phyloP scores from a whole-genome alignment of 2,113 vertebrate species.

The Gavialis gangeticus region DNA sequence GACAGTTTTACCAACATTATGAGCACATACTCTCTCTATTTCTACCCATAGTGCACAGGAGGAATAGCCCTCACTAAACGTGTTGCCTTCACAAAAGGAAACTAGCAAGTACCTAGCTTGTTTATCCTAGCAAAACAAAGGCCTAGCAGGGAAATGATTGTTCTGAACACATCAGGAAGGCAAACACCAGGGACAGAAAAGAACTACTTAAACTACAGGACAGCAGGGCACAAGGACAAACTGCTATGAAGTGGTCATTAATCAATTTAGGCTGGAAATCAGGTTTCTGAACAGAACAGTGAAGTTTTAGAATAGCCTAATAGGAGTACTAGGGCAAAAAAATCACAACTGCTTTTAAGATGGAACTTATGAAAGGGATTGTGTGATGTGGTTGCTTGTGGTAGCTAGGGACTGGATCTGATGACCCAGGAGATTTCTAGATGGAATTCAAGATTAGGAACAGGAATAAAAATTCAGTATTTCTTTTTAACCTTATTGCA shows the following conservation, averaged over 20 bases:
- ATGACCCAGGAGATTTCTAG: neutral
- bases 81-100: neutral
- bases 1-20: neutral
- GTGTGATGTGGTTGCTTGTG: neutral
- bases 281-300: neutral
- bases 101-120: neutral
- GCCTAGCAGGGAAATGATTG: neutral
- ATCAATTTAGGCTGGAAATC: neutral
- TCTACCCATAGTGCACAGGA: neutral
- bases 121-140: conserved; percentile 9
- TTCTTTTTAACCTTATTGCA: conserved; percentile 6
- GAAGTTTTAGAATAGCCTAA: neutral
- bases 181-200: neutral
- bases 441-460: neutral
- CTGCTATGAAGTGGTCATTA: neutral
- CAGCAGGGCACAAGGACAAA: neutral
- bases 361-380: neutral
- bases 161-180: neutral
- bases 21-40: neutral
- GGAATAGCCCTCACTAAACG: neutral
- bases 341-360: neutral
- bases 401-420: neutral
- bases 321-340: neutral
- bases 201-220: neutral
- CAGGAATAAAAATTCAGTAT: neutral